These are phyloP conservation scores for Stylophora pistillata DNA, from an alignment of 64 coral and sea anemone genomes.

Conservation along the genomic window DNA sequence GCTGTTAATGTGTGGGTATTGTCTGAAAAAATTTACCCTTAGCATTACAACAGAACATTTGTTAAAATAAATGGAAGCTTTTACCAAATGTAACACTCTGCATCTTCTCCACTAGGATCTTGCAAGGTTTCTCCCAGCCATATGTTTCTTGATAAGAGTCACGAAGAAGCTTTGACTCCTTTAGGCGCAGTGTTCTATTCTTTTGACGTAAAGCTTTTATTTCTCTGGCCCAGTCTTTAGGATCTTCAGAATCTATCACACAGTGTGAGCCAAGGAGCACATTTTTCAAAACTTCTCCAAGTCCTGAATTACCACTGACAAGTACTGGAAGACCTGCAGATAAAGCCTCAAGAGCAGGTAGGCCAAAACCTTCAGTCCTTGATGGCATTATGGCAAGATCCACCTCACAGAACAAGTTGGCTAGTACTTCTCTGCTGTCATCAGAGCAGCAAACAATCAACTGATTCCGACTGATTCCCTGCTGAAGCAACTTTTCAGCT, in stretches of 20 bases:
- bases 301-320: constrained; percentile 23
- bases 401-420: constrained; percentile 8
- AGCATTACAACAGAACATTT: too few species aligned
- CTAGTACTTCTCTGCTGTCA: constrained; percentile 8
- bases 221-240: neutral
- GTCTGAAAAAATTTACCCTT: too few species aligned
- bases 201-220: neutral
- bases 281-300: neutral
- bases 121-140: neutral
- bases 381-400: constrained; percentile 25
- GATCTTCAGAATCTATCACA: neutral
- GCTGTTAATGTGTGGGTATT: too few species aligned
- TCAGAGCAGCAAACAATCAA: neutral
- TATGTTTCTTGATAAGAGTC: neutral
- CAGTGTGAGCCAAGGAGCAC: neutral
- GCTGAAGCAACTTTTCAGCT: neutral
- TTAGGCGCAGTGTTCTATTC: neutral
- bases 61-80: too few species aligned
- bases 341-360: constrained; percentile 18
- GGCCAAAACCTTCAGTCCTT: constrained; percentile 16
- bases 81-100: neutral
- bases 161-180: neutral
- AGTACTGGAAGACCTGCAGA: constrained; percentile 19
- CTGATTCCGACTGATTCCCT: neutral
- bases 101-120: neutral